Conservation (phyloP, 2,888 invertebrate species). For the Scrobipalpa atriplicella region DNA sequence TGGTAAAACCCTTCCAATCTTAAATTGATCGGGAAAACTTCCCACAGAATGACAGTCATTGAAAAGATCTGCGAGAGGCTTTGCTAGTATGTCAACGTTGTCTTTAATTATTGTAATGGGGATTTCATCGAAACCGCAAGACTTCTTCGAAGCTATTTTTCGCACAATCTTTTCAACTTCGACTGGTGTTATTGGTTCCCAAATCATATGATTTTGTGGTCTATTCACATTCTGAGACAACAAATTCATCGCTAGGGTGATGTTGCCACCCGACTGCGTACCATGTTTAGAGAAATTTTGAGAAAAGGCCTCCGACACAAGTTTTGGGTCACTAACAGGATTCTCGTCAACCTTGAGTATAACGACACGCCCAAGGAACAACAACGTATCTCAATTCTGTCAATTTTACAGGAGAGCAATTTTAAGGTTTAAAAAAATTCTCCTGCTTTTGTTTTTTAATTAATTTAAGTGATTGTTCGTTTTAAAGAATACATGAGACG, state of each 20-base stretch:
- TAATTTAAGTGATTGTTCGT: no score
- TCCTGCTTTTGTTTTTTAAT: no score
- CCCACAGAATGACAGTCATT: neutral
- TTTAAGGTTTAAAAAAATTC: no score
- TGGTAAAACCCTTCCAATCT: constrained; percentile 17
- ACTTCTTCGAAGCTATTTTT: constrained; percentile 15
- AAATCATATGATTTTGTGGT: neutral
- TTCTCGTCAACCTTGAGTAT: neutral
- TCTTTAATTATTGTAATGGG: constrained; percentile 17
- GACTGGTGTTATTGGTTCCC: neutral
- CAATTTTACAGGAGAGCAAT: no score
- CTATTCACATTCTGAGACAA: neutral
- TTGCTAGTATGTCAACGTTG: constrained; percentile 17
- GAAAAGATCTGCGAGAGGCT: constrained; percentile 15
- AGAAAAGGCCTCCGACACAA: no score
- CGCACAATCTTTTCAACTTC: neutral
- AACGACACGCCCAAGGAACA: no score
- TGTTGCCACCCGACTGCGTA: neutral
- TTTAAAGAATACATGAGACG: no score
- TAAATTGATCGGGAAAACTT: constrained; percentile 23
- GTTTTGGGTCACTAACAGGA: no score
- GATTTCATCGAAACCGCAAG: constrained; percentile 19
- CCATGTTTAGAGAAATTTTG: no score
- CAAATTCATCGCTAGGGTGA: neutral
- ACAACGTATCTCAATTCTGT: no score